Evolutionary conservation across 2,888 invertebrate species (phyloP).

Genomic region (Tipula vernalis): DNA sequence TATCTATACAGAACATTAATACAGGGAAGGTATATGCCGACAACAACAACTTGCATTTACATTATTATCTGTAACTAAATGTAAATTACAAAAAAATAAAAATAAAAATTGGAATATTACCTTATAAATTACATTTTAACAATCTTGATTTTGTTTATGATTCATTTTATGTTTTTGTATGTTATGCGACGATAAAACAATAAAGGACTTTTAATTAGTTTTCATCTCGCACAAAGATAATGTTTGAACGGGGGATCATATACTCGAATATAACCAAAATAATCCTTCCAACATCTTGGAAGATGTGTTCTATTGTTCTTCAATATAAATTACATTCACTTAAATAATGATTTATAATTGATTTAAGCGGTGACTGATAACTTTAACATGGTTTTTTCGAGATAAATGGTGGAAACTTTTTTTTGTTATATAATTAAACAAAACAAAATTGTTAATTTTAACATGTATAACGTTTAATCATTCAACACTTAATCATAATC

Average conservation of each 20-base stretch:
- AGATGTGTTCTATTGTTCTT: neutral
- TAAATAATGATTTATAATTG: neutral
- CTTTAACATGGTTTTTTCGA: neutral
- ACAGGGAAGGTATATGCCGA: neutral
- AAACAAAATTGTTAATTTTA: neutral
- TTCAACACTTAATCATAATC: constrained; percentile 4
- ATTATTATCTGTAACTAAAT: neutral
- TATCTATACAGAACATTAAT: too few relatives aligned
- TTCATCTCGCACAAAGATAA: neutral
- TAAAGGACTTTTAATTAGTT: neutral
- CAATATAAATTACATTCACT: neutral
- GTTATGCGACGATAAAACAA: neutral
- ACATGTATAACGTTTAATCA: neutral
- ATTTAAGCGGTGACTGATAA: neutral
- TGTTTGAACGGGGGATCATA: too few relatives aligned
- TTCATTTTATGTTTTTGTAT: neutral
- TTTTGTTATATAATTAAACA: neutral
- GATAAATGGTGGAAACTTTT: too few relatives aligned
- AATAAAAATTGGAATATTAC: neutral
- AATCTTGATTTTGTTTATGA: neutral
- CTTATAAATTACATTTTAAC: neutral
- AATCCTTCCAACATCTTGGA: neutral
- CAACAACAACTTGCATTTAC: neutral
- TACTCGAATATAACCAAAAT: too few relatives aligned
- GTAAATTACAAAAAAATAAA: neutral